phyloP scores from a whole-genome alignment of 1,140 invertebrate genomes.

The Solenopsis fugax region DNA sequence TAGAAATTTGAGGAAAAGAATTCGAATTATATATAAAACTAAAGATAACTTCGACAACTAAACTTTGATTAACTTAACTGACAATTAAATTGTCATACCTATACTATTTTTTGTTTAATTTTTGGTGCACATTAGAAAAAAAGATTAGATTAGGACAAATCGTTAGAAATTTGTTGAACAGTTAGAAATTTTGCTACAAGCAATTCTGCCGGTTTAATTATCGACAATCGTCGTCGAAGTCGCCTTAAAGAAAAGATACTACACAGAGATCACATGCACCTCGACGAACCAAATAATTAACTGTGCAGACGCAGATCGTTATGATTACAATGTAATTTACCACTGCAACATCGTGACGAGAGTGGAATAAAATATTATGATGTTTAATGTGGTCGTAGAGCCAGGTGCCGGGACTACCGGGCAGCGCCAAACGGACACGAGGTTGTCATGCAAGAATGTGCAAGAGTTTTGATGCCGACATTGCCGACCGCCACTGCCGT shows the following conservation, averaged over 20 bases:
- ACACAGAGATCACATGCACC: background rate
- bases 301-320: background rate
- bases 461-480: too few relatives aligned
- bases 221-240: background rate
- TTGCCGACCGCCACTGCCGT: too few relatives aligned
- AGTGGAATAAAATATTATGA: background rate
- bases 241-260: background rate
- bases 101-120: background rate
- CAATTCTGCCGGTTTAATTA: background rate
- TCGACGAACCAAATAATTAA: background rate
- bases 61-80: background rate
- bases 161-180: background rate
- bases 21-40: background rate
- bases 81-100: background rate
- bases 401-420: background rate
- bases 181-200: background rate
- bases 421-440: background rate
- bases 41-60: background rate
- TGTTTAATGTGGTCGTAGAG: background rate
- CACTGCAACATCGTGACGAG: background rate
- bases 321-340: background rate
- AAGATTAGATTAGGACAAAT: background rate
- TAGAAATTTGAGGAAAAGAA: background rate
- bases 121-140: background rate
- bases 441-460: too few relatives aligned